phyloP scores from a whole-genome alignment of 1,140 invertebrate species.

The Danaus melanippus region DNA sequence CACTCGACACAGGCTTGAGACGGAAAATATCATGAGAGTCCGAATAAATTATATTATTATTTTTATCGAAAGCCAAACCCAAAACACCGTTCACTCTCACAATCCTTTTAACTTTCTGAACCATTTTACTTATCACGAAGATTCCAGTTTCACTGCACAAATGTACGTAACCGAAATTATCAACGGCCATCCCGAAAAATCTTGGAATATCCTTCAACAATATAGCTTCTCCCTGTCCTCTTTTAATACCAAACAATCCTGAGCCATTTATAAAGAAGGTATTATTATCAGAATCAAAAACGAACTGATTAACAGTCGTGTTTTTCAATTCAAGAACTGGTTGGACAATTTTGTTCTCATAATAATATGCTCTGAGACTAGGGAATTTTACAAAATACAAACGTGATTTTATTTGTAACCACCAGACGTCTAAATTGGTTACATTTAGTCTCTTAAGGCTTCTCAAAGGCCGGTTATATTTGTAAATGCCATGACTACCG shows the following conservation, averaged over 20 bases:
- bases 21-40: constrained; percentile 45
- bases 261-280: constrained; percentile 51
- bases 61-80: constrained; percentile 48
- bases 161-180: constrained; percentile 39
- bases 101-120: constrained; percentile 42
- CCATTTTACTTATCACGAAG: constrained; percentile 41
- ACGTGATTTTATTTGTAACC: constrained; percentile 43
- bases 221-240: constrained; percentile 22
- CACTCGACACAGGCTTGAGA: constrained; percentile 18
- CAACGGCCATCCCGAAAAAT: constrained; percentile 40
- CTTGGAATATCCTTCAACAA: constrained; percentile 37
- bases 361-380: constrained; percentile 41
- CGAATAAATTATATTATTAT: constrained; percentile 53
- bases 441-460: constrained; percentile 34
- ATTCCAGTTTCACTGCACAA: constrained; percentile 51
- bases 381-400: constrained; percentile 57
- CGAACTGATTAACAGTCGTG: constrained; percentile 43
- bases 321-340: constrained; percentile 23
- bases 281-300: constrained; percentile 44
- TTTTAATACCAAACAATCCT: constrained; percentile 48
- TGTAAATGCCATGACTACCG: constrained; percentile 55
- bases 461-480: constrained; percentile 32
- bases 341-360: constrained; percentile 35
- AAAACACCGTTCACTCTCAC: constrained; percentile 42
- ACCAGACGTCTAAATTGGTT: constrained; percentile 52